Conservation (phyloP, 2,888 invertebrate species). For the Deilephila elpenor region DNA sequence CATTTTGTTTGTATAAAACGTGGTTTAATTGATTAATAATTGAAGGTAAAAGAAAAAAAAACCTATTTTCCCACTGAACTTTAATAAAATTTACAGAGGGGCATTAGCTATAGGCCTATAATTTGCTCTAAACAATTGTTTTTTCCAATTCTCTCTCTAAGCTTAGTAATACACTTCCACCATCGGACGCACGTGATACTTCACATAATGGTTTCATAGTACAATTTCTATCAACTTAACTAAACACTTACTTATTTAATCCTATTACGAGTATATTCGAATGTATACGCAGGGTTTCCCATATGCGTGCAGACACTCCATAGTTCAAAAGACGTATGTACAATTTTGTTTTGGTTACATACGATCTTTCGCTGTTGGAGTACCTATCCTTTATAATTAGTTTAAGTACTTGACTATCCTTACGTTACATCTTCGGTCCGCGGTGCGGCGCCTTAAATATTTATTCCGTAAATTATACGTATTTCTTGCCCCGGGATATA, state of each 20-base stretch:
- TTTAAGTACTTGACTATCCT: not conserved
- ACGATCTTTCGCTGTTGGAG: not conserved
- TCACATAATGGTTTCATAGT: not conserved
- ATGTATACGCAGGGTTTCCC: not conserved
- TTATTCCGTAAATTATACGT: not conserved
- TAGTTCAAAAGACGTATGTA: not conserved
- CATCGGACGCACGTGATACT: not conserved
- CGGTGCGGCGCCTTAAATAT: not conserved
- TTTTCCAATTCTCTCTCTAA: too few species aligned
- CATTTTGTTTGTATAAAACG: too few species aligned
- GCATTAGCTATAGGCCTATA: too few species aligned
- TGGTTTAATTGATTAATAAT: too few species aligned
- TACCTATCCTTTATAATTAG: not conserved
- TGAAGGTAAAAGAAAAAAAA: too few species aligned
- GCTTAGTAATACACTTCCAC: too few species aligned
- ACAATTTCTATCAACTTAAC: not conserved
- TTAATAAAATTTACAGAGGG: too few species aligned
- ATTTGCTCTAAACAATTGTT: too few species aligned
- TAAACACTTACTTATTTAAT: not conserved
- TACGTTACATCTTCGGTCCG: not conserved
- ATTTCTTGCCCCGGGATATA: not conserved
- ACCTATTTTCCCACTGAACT: too few species aligned
- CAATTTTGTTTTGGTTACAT: not conserved
- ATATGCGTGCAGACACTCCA: not conserved
- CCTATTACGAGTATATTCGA: not conserved